Percentiles rank a stretch among this genome's conserved stretches.
Evolutionary conservation across 2,888 invertebrate species (phyloP).

Genomic region (Dione juno): DNA sequence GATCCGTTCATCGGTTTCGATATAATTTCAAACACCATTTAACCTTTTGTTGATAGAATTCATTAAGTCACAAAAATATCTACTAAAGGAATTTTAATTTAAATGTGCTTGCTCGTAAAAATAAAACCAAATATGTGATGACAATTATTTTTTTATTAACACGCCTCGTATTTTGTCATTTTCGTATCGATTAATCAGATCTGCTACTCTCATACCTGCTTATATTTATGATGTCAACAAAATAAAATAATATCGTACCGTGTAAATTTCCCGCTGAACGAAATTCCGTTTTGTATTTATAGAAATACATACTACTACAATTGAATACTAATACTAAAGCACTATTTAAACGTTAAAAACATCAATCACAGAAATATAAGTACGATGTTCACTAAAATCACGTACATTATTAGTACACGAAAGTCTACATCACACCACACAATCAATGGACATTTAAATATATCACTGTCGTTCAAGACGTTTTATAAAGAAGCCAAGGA

Average conservation of each 20-base stretch:
- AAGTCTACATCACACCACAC: not conserved
- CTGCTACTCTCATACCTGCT: conserved; percentile 28
- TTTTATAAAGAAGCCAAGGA: not conserved
- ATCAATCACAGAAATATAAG: conserved; percentile 34
- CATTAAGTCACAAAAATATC: too few relatives aligned
- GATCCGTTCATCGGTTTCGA: too few relatives aligned
- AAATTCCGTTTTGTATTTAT: not conserved
- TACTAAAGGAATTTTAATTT: too few relatives aligned
- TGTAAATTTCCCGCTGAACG: not conserved
- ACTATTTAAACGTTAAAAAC: conserved; percentile 4
- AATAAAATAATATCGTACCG: conserved; percentile 17
- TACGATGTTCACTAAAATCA: not conserved
- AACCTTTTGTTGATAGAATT: too few relatives aligned
- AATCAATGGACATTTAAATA: not conserved
- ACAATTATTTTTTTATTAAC: conserved; percentile 20
- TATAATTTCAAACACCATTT: too few relatives aligned
- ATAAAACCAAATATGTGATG: conserved; percentile 4
- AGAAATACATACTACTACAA: not conserved
- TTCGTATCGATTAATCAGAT: conserved; percentile 31
- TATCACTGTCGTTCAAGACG: conserved; percentile 5
- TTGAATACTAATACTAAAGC: conserved; percentile 3
- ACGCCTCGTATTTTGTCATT: conserved; percentile 21
- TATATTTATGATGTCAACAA: not conserved
- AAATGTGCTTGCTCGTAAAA: too few relatives aligned
- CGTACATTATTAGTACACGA: not conserved